Conservation (phyloP, 2,797 vertebrate genomes). For the Sphenodon punctatus region DNA sequence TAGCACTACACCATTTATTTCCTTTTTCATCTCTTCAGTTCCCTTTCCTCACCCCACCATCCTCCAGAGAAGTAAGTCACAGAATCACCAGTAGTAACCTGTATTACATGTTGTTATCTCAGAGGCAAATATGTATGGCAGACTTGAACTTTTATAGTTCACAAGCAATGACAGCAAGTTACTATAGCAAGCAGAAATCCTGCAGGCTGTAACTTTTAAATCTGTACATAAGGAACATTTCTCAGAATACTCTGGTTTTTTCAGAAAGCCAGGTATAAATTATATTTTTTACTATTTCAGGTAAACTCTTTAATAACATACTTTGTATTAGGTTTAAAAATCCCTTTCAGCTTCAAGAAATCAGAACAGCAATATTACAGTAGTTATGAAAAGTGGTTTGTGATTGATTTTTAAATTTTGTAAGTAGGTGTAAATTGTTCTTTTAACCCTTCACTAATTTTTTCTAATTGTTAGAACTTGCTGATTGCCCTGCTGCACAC, state of each 20-base stretch:
- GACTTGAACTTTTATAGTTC: background rate
- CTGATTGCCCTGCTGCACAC: background rate
- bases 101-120: background rate
- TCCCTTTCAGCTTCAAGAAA: background rate
- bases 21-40: background rate
- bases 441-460: background rate
- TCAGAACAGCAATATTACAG: background rate
- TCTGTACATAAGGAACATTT: background rate
- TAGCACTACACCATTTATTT: background rate
- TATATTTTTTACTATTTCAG: too few species aligned
- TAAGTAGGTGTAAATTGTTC: background rate
- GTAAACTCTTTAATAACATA: background rate
- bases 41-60: accelerated
- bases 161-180: background rate
- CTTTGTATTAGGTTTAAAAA: background rate
- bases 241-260: too few species aligned
- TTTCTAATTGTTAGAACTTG: background rate
- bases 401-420: background rate
- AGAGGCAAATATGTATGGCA: background rate
- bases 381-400: background rate
- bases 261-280: too few species aligned
- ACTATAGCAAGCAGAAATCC: background rate
- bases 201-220: background rate
- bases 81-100: background rate
- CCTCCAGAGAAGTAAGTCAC: background rate